Base-by-base conservation (phyloP, 2,797 vertebrate species). In the Masticophis lateralis region DNA sequence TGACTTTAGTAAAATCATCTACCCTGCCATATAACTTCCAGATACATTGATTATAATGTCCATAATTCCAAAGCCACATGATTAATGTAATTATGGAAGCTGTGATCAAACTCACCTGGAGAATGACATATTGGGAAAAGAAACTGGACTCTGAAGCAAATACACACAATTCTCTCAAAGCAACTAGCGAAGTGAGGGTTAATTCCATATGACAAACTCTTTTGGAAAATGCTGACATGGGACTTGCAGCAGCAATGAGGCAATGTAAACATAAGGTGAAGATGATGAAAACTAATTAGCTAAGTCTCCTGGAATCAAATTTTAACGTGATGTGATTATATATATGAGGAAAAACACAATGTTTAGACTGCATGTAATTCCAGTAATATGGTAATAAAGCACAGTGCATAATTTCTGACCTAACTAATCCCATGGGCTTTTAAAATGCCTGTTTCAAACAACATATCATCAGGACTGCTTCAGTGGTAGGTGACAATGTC, bases 341-440 rank as follows among this genome's bases (percentile, higher is more conserved):
- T 90, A 74, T 63, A 1, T 8, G 93, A 94, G 94, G 92, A 55
- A 37, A 96, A 94, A 47, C 59, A 95, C 94, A 43, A 51, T 87
- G 28, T 92, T 93, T 93, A 90, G 90, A 91, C 86, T 94, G 93
- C 27, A 51, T 92, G 2, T 74, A 60, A 93, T 95, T 96, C 86
- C 69, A 79, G 51, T 92, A 94, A 91, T 83, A 60, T 74, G 88
- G 79, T 83, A 93, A 88, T 90, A 91, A 94, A 92, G 89, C 93
- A 93, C 89, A 95, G 88, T 66, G 28, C 22, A 86, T 93, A 59
- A 94, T 94, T 96, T 95, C 93, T 93, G 90, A 95, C 66, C 61
- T 47, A 87, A 16, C 66, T 25, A 93, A 95, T 92, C 4, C 63
- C 14, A 63, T 37, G 86, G 61, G 51, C 32, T 74, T 94, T 94